Conservation (phyloP, 2,113 vertebrate species). For the Oceanodroma tethys region DNA sequence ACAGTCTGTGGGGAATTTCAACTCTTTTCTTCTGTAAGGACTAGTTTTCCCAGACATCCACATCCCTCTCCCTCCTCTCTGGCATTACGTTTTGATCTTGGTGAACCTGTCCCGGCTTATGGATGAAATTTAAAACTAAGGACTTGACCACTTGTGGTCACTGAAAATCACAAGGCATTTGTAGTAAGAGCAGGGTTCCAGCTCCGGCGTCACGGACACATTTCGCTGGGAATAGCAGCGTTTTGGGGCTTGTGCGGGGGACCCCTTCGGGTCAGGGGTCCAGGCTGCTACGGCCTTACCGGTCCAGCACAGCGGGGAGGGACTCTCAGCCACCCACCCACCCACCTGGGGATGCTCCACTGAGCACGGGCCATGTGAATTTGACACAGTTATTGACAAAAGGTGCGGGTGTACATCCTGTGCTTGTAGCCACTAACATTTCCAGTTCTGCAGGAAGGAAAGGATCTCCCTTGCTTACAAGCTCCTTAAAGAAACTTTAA, state of each 20-base stretch:
- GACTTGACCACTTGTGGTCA: neutral
- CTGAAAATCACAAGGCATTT: conserved; percentile 25
- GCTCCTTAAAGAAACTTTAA: neutral
- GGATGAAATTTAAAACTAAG: conserved; percentile 1
- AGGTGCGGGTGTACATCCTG: neutral
- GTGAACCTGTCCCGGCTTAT: conserved; percentile 6
- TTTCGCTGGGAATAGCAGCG: neutral
- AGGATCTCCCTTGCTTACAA: neutral
- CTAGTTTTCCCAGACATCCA: conserved; percentile 29
- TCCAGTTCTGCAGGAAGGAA: neutral
- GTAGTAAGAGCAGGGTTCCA: neutral
- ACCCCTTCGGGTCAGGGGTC: neutral
- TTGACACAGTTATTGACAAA: neutral
- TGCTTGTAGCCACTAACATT: neutral
- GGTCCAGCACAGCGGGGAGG: neutral
- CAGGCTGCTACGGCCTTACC: neutral
- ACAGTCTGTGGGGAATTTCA: conserved; percentile 25
- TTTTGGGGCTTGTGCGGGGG: neutral
- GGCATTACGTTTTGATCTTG: conserved; percentile 28
- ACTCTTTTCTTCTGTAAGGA: conserved; percentile 26
- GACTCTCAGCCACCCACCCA: neutral
- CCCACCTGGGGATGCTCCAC: neutral
- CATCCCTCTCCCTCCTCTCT: neutral
- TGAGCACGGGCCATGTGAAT: neutral
- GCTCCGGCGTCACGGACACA: fast-evolving